phyloP scores from a whole-genome alignment of 2,113 vertebrate species.

The Serinus canaria region DNA sequence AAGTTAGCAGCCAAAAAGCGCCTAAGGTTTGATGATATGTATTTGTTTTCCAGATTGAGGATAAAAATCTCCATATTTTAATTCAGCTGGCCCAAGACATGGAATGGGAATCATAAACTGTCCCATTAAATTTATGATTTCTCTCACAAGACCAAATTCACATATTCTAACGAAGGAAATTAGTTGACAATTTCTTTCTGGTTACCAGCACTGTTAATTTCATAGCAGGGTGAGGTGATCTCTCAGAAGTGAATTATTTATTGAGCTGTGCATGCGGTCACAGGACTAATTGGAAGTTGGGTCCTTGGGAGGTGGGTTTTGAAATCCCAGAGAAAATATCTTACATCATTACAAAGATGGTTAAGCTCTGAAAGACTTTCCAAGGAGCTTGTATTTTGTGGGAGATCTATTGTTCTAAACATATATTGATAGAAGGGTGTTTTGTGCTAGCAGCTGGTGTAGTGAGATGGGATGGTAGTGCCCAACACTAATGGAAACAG shows the following conservation, averaged over 20 bases:
- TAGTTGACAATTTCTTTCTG: background rate
- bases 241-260: background rate
- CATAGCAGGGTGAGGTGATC: background rate
- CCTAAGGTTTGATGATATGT: background rate
- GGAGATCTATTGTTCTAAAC: background rate
- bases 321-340: background rate
- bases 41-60: background rate
- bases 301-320: background rate
- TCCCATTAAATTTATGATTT: background rate
- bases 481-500: background rate
- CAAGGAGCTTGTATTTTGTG: background rate
- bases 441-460: background rate
- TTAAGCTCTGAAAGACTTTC: background rate
- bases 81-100: background rate
- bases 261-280: background rate
- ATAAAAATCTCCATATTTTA: background rate
- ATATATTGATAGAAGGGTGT: background rate
- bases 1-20: background rate
- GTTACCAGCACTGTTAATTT: background rate
- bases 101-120: background rate
- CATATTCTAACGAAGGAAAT: background rate
- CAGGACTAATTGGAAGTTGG: background rate
- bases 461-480: background rate
- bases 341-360: background rate
- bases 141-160: background rate